These are phyloP conservation scores for Eilema griseolum DNA, from an alignment of 2,888 invertebrate species.

Conservation along the genomic window DNA sequence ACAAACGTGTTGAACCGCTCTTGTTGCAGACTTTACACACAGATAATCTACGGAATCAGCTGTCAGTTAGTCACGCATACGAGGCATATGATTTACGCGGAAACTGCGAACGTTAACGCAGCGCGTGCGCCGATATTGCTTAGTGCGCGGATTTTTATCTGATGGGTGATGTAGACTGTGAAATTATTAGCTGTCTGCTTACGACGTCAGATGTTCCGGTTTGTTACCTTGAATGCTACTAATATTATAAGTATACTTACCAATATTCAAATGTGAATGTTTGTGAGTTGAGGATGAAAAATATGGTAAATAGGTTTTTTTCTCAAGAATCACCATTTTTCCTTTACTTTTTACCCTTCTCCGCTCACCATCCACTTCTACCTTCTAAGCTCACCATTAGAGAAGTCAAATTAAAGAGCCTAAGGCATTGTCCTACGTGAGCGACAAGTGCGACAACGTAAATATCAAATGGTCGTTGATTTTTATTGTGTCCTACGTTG, in stretches of 20 bases:
- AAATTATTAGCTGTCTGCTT: not conserved
- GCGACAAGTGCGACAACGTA: too few species aligned
- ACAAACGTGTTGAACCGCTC: not conserved
- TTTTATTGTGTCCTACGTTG: too few species aligned
- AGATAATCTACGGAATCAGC: not conserved
- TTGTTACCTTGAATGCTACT: not conserved
- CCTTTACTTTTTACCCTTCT: too few species aligned
- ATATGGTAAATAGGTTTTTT: too few species aligned
- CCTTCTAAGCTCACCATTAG: not conserved
- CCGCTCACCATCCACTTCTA: too few species aligned
- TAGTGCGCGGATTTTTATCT: constrained; percentile 6
- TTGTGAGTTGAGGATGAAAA: too few species aligned
- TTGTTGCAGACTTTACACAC: not conserved
- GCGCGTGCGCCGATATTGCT: not conserved
- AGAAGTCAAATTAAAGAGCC: not conserved
- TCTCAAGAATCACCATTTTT: too few species aligned
- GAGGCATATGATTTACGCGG: not conserved
- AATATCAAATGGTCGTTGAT: too few species aligned
- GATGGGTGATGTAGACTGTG: constrained; percentile 7
- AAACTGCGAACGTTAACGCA: not conserved
- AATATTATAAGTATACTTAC: not conserved
- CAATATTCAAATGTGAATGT: too few species aligned
- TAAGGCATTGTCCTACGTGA: too few species aligned
- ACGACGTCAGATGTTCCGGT: not conserved
- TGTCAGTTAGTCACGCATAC: not conserved